Percentiles rank a stretch among this genome's conserved stretches.
phyloP scores from a whole-genome alignment of 2,888 invertebrate genomes.

The Tenthredo scrophulariae region DNA sequence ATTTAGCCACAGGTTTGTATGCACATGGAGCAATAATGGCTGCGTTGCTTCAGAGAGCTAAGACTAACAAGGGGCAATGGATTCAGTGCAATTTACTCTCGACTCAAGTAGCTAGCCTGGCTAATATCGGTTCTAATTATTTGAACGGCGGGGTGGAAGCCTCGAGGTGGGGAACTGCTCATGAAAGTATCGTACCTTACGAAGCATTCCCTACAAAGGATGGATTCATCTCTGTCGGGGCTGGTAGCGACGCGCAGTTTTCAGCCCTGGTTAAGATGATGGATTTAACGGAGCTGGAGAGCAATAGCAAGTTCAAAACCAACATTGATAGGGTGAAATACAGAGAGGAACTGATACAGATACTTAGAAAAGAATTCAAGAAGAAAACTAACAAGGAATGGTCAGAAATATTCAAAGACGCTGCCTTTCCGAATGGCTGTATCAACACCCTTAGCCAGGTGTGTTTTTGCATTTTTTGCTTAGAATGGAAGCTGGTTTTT shows the following conservation, averaged over 20 bases:
- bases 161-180: conserved; percentile 93
- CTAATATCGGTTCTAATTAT: conserved; percentile 94
- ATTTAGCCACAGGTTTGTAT: conserved; percentile 95
- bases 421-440: conserved; percentile 93
- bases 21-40: conserved; percentile 97
- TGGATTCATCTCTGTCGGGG: conserved; percentile 91
- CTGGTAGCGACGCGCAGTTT: conserved; percentile 93
- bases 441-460: conserved; percentile 91
- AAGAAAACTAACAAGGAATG: conserved; percentile 87
- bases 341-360: conserved; percentile 84
- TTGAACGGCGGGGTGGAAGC: conserved; percentile 91
- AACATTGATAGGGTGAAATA: conserved; percentile 89
- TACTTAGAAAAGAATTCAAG: conserved; percentile 82
- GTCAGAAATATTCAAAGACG: conserved; percentile 85
- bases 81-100: conserved; percentile 96
- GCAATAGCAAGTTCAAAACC: conserved; percentile 84
- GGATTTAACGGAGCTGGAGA: conserved; percentile 81
- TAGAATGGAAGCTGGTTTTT: conserved; percentile 7
- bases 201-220: conserved; percentile 92
- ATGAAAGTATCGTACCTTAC: conserved; percentile 96
- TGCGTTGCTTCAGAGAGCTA: conserved; percentile 88
- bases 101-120: conserved; percentile 93
- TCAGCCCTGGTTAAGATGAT: conserved; percentile 85
- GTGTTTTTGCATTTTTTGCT: conserved; percentile 56
- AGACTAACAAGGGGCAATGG: conserved; percentile 92